phyloP scores from a whole-genome alignment of 2,797 vertebrate species.

The Tenualosa thibaudeaui region DNA sequence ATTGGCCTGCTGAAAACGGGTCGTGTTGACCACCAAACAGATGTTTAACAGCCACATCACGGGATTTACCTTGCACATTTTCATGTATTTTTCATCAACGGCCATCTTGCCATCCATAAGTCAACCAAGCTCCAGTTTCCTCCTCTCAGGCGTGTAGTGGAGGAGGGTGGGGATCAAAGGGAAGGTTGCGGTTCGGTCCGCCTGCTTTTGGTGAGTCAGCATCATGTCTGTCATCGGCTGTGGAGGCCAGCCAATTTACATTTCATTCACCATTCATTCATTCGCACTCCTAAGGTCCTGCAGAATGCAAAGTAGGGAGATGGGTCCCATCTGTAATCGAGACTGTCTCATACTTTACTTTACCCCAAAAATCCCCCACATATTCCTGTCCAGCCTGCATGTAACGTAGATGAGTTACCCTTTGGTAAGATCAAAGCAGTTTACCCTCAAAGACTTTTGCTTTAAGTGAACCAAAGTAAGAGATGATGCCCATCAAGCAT shows the following conservation, averaged over 20 bases:
- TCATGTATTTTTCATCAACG: slow-evolving; percentile 57
- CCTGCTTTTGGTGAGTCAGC: slow-evolving; percentile 24
- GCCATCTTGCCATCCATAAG: slow-evolving; percentile 38
- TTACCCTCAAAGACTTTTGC: background rate
- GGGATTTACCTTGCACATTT: slow-evolving; percentile 56
- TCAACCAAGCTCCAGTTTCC: slow-evolving; percentile 17
- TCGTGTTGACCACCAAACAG: slow-evolving; percentile 57
- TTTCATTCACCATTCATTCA: background rate
- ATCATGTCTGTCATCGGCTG: background rate
- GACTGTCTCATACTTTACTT: slow-evolving; percentile 15
- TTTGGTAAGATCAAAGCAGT: background rate
- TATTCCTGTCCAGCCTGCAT: background rate
- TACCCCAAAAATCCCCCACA: background rate
- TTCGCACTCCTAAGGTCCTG: background rate
- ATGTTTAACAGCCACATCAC: slow-evolving; percentile 39
- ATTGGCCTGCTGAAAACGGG: slow-evolving; percentile 47
- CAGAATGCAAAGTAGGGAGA: slow-evolving; percentile 15
- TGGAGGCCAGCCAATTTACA: slow-evolving; percentile 4
- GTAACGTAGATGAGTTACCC: background rate
- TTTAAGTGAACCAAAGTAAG: background rate
- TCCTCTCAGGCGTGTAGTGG: background rate
- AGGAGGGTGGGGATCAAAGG: background rate
- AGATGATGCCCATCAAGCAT: background rate
- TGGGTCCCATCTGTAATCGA: slow-evolving; percentile 20
- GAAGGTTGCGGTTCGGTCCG: background rate